Base-by-base conservation (phyloP, 2,888 invertebrate genomes). In the Mimas tiliae region DNA sequence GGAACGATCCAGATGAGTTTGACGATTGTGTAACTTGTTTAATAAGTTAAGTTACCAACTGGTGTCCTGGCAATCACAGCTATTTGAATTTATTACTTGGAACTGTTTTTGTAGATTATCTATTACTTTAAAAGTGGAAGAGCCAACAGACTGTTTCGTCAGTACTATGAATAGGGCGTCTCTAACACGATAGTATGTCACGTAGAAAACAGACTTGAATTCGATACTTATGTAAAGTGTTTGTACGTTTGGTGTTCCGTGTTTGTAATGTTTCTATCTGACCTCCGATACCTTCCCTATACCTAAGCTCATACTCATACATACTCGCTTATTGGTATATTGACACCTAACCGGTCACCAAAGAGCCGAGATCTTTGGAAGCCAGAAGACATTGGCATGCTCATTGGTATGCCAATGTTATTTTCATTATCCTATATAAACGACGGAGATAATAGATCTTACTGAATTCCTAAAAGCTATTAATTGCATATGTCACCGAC, bases 1-100 rank as follows among this genome's bases (percentile, higher is more conserved):
- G 64, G 51, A 11, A 51, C 16, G 11, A 64, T 64, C 64, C 64
- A 64, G 64, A 64, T 50, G 64, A 14, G 51, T 42, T 38, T 58
- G 42, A 58, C 42, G 38, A 58, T 58, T 58, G 42, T 21, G 58
- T 42, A 19, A 34, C 42, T 38, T 7, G 27, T 62, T 47, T 63
- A 27, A 63, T 63, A 50, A 63, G 27, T 47, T 62, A 42, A n/a
- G 33, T 33, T 34, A 63, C n/a, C 16, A 63, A 58, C 19, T 19
- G 19, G 19, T 58, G 38, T 42, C 42, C 6, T 12, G 38, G 38
- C 38, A 19, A 58, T 58, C 55, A 12, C 6, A n/a, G 38, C 19
- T 6, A 6, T 12, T 0, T 12, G 8, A 19, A 58, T 55, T 55
- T 19, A 58, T 42, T 42, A 42, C 19, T 42, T 4, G 16, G 9